Base-by-base conservation (phyloP, 2,888 invertebrate species). In the Protonemura montana region DNA sequence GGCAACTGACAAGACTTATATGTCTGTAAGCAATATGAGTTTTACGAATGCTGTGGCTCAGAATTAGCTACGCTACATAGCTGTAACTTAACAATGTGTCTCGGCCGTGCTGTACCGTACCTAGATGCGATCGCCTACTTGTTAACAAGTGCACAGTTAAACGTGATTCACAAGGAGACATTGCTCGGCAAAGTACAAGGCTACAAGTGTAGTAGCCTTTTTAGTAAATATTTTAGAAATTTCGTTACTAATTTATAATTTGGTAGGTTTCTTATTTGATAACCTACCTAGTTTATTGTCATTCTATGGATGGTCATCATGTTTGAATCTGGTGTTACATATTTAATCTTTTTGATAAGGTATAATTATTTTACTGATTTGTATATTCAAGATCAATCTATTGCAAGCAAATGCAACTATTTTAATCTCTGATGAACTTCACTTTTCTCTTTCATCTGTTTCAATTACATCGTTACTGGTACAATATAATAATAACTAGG, bases 261-360 rank as follows among this genome's bases (percentile, higher is more conserved):
- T 59, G 59, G 59, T 59, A 59, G 59, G 59, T 21, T 6, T 35
- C 59, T 21, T 21, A 59, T 13, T 59, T 59, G 21, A 21, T 21
- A 59, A 59, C 59, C 59, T 59, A 59, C 59, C 13, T 59, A 59
- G 35, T 59, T 59, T 59, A 59, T 59, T 59, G 59, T 59, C 59
- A 59, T 59, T 59, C 7, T 21, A 59, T 59, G 59, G 59, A 59
- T 59, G 59, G 59, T 59, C 59, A 59, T 59, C 59, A 13, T 21
- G 59, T 59, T 59, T 59, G 59, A 10, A 59, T 59, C 21, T 59
- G 59, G 59, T 59, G 59, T 59, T 59, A 21, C 59, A 59, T 59
- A 7, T 7, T 59, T 59, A 7, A 16, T 16, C 21, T 3, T 21
- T 21, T 59, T 59, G 59, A 59, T 59, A 16, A 59, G 1, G 21